A percentile compares a stretch with the other conserved stretches of the same genome.
phyloP scores from a whole-genome alignment of 2,797 vertebrate genomes.

The Alca torda region DNA sequence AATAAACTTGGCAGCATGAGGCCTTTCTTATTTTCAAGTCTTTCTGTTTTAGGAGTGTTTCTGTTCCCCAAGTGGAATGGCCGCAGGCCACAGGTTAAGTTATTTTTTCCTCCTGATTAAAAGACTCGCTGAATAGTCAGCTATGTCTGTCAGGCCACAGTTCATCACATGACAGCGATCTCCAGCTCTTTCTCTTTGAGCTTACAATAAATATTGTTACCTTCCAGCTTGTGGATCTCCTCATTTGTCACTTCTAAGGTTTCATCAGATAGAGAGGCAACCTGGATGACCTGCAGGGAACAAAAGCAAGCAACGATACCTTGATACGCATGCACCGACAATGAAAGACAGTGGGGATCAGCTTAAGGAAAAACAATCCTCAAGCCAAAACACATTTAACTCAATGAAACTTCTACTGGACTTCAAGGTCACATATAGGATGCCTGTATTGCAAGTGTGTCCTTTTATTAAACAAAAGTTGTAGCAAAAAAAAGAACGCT shows the following conservation, averaged over 20 bases:
- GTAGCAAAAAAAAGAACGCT: background rate
- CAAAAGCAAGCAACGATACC: background rate
- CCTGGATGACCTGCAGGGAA: conserved; percentile 86
- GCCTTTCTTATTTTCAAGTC: background rate
- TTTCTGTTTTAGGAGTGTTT: background rate
- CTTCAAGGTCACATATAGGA: background rate
- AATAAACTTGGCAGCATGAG: fast-evolving
- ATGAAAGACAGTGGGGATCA: background rate
- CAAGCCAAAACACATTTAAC: background rate
- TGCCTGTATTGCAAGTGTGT: background rate
- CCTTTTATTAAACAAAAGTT: background rate
- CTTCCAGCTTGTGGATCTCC: conserved; percentile 76
- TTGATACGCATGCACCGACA: background rate
- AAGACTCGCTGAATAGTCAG: background rate
- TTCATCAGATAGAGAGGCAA: conserved; percentile 89
- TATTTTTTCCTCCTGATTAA: background rate
- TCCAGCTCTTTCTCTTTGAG: background rate
- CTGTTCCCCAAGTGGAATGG: background rate
- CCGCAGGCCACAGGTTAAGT: background rate
- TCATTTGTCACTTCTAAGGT: conserved; percentile 74
- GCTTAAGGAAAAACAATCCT: background rate
- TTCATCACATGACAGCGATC: background rate
- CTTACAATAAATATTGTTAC: conserved; percentile 47
- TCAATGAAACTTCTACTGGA: background rate
- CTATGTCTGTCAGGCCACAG: background rate